Conservation (phyloP, 2,888 invertebrate species). For the Limenitis camilla region DNA sequence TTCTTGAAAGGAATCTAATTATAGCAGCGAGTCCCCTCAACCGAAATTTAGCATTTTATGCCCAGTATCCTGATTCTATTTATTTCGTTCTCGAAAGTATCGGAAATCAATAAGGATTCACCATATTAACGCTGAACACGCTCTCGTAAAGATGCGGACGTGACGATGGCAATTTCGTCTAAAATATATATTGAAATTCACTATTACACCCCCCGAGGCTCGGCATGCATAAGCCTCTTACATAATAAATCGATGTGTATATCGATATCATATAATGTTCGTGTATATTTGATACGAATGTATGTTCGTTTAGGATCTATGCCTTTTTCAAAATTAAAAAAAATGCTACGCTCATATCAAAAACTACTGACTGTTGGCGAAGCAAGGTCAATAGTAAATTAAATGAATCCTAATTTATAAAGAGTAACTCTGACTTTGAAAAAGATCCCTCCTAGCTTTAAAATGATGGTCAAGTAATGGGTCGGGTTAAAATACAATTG, state of each 20-base stretch:
- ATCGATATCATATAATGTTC: background rate
- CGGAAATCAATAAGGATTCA: conserved; percentile 24
- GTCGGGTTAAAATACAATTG: too few species aligned
- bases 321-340: too few species aligned
- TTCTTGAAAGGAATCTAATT: conserved; percentile 8
- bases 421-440: too few species aligned
- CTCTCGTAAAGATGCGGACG: conserved; percentile 33
- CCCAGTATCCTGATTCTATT: conserved; percentile 21
- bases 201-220: conserved; percentile 9
- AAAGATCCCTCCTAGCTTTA: too few species aligned
- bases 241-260: background rate
- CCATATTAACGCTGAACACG: conserved; percentile 24
- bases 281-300: background rate
- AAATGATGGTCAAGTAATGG: too few species aligned
- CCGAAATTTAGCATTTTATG: conserved; percentile 18
- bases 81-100: conserved; percentile 20
- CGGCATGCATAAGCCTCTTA: conserved; percentile 8
- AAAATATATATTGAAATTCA: conserved; percentile 20
- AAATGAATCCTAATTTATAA: too few species aligned
- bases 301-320: too few species aligned
- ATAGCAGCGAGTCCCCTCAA: conserved; percentile 8
- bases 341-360: too few species aligned
- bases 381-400: too few species aligned
- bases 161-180: conserved; percentile 48
- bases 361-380: too few species aligned